Base-by-base conservation (phyloP, 1,140 invertebrate species). In the Drosophila navojoa region DNA sequence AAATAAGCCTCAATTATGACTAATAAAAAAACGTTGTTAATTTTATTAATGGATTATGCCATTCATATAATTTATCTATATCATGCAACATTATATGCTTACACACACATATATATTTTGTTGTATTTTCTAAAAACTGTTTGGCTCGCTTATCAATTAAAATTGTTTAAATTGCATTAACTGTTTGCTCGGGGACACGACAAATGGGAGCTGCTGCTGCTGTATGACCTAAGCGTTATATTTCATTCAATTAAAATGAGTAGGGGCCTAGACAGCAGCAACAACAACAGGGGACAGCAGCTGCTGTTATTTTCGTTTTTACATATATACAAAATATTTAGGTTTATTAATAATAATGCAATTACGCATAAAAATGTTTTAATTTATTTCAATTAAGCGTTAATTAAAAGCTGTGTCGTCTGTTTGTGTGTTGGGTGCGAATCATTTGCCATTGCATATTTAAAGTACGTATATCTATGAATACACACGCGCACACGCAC, bases 291-390 rank as follows among this genome's bases (percentile, higher is more conserved):
- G 63, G 42, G 47, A 63, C 25, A 64, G 50, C 63, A 52, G 15
- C 49, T 35, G 38, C 35, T 38, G 9, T 27, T 9, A 2, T 32
- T 38, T 38, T 32, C 5, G 2, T 29, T 52, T 35, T 19, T 54
- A 35, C 57, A 68, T 50, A 78, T 67, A 85, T 67, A 74, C 79
- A 90, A 67, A 87, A 90, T 90, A 90, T 90, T 90, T 90, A 90
- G 86, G 81, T 90, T 90, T 90, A 90, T 90, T 85, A 90, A 90
- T 90, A 90, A 90, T 90, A 90, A 90, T 90, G 86, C 86, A 90
- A 90, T 90, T 90, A 90, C 87, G 86, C 86, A 90, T 90, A 90
- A 90, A 90, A 90, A 90, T 90, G 86, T 90, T 90, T 90, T 90
- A 90, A 90, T 90, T 90, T 90, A 90, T 90, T 90, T 90, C 86